Conservation (phyloP, 2,797 vertebrate species). For the Lutjanus campechanus region DNA sequence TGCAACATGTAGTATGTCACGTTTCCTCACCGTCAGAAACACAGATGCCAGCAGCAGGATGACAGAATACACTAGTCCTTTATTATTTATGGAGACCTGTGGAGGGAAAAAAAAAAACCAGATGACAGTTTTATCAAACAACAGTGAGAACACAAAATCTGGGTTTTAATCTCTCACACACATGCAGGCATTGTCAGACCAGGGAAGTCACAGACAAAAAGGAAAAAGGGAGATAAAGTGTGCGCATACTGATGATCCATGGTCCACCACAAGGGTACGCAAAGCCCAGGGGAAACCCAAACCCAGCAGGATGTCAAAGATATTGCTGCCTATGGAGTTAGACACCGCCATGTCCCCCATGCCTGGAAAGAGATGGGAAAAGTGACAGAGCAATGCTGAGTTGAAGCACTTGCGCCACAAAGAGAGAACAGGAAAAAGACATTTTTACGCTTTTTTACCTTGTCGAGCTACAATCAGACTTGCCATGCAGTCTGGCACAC, state of each 20-base stretch:
- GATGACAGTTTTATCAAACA: slow-evolving; percentile 1
- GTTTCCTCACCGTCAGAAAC: slow-evolving; percentile 85
- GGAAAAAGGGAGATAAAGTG: slow-evolving; percentile 8
- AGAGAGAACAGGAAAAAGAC: background rate
- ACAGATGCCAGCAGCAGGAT: slow-evolving; percentile 88
- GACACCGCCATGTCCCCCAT: slow-evolving; percentile 90
- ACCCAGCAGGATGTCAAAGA: slow-evolving; percentile 89
- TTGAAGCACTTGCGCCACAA: background rate
- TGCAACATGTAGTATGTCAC: background rate
- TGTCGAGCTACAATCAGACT: slow-evolving; percentile 89
- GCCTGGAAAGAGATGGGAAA: slow-evolving; percentile 68
- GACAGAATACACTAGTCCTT: slow-evolving; percentile 89
- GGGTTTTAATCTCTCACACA: background rate
- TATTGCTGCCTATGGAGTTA: slow-evolving; percentile 90
- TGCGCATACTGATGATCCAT: slow-evolving; percentile 82
- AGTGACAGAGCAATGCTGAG: slow-evolving; percentile 11
- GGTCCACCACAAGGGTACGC: slow-evolving; percentile 86
- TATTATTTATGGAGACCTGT: slow-evolving; percentile 88
- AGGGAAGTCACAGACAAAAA: background rate
- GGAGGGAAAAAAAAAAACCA: background rate
- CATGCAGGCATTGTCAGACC: slow-evolving; percentile 7
- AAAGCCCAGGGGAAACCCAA: slow-evolving; percentile 89
- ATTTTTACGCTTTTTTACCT: slow-evolving; percentile 70
- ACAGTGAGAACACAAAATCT: background rate
- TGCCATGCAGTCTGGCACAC: slow-evolving; percentile 90